Evolutionary conservation across 1,140 invertebrate species (phyloP).

Genomic region (Cydia fagiglandana): DNA sequence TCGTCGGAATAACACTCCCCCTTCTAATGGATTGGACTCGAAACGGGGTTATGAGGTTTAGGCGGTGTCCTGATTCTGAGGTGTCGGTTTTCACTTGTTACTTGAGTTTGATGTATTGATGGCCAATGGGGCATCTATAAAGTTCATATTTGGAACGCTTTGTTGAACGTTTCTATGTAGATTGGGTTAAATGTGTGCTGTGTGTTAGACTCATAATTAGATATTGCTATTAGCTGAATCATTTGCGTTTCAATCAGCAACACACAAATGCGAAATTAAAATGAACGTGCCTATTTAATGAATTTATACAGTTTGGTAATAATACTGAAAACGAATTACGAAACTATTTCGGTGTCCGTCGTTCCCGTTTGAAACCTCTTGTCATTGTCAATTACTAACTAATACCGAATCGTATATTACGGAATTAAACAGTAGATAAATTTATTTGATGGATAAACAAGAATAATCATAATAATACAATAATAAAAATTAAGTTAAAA

Average conservation of each 20-base stretch:
- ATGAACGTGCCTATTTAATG: no score
- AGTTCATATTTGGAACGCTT: not conserved
- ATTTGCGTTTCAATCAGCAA: not conserved
- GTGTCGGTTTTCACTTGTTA: slow-evolving; percentile 27
- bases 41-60: slow-evolving; percentile 18
- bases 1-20: slow-evolving; percentile 18
- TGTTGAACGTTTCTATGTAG: not conserved
- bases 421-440: no score
- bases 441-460: no score
- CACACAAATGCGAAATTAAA: no score
- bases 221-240: not conserved
- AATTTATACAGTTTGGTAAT: no score
- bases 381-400: no score
- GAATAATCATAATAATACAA: no score
- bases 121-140: not conserved
- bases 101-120: slow-evolving; percentile 21
- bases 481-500: no score
- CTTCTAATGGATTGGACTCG: slow-evolving; percentile 25
- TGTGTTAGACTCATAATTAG: not conserved
- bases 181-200: not conserved
- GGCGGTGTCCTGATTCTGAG: slow-evolving; percentile 20
- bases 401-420: no score
- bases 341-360: no score
- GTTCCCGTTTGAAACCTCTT: no score
- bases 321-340: no score